Base-by-base conservation (phyloP, 2,888 invertebrate species). In the Ferrisia virgata region DNA sequence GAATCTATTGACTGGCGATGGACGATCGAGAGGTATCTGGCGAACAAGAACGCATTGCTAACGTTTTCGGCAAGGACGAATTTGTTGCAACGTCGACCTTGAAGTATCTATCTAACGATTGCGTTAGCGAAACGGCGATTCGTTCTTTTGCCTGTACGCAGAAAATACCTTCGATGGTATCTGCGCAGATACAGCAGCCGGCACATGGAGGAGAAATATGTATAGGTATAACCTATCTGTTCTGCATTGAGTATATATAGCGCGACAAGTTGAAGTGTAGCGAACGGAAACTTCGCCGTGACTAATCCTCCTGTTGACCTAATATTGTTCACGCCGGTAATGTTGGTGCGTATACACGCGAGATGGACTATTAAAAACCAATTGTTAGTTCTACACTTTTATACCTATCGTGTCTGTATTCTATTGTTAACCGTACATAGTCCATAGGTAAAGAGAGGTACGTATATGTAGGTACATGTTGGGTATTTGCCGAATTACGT, bases 1-100 rank as follows among this genome's bases (percentile, higher is more conserved):
- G n/a, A n/a, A n/a, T n/a, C n/a, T n/a, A n/a, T n/a, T n/a, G n/a
- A n/a, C n/a, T n/a, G n/a, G n/a, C n/a, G n/a, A n/a, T n/a, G n/a
- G n/a, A n/a, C n/a, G n/a, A n/a, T n/a, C n/a, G n/a, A n/a, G n/a
- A n/a, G n/a, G n/a, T n/a, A n/a, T n/a, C n/a, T n/a, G n/a, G n/a
- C n/a, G n/a, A n/a, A n/a, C n/a, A n/a, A n/a, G 47, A 31, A 13
- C 33, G 47, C 53, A 80, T 80, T 53, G 80, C 40, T 31, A 58
- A 82, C 82, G 69, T 83, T 83, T 83, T 83, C 72, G 40, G 47
- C 83, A 83, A 83, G 83, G 83, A 83, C 83, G 72, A 76, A 83
- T n/a, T 28, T 69, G 72, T 83, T 83, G 47, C 83, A 72, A 76
- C 39, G 39, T 83, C 69, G 69, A 76, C 83, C 72, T 76, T 83